Evolutionary conservation across 2,113 vertebrate genomes (phyloP).

Genomic region (Lepus timidus): DNA sequence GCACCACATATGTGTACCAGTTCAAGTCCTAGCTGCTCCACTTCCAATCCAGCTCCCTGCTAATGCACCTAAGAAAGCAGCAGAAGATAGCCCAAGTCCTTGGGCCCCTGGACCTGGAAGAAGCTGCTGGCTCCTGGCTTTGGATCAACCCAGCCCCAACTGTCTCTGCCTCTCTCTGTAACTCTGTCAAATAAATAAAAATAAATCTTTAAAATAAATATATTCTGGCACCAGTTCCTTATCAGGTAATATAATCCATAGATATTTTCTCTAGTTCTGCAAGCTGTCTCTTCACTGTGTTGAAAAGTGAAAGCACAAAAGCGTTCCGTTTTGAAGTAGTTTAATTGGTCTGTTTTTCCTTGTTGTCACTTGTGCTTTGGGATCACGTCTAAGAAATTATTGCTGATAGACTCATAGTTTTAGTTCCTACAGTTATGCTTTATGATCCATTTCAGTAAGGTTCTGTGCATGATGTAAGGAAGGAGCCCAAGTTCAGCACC

Average conservation of each 20-base stretch:
- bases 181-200: no score
- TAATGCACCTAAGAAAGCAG: no score
- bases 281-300: no score
- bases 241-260: conserved; percentile 25
- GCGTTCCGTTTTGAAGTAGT: not conserved
- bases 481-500: not conserved
- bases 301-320: not conserved
- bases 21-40: no score
- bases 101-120: no score
- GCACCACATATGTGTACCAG: no score
- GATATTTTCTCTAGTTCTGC: not conserved
- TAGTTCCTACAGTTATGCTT: not conserved
- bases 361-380: not conserved
- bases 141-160: no score
- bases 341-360: not conserved
- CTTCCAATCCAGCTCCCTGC: no score
- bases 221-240: not conserved
- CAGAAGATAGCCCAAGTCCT: no score
- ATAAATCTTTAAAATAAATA: no score
- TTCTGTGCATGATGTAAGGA: not conserved
- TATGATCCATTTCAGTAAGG: not conserved
- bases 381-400: not conserved
- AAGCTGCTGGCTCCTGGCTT: no score
- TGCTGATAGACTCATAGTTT: not conserved
- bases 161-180: no score